Conservation (phyloP, 2,113 vertebrate genomes). For the Microtus ochrogaster region DNA sequence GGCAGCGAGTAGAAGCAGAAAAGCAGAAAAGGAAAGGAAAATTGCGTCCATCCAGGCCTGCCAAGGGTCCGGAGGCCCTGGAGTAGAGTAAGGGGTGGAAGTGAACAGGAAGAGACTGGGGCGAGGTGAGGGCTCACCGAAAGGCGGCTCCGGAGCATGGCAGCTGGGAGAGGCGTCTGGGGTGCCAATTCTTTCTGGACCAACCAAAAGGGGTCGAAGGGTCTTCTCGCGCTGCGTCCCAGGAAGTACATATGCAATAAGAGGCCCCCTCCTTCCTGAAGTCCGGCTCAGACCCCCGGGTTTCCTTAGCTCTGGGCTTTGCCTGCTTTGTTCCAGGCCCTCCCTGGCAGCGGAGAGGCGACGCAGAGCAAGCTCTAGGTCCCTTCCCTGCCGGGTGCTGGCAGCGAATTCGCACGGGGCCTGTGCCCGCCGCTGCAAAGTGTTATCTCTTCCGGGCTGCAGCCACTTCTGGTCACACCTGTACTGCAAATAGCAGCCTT, state of each 20-base stretch:
- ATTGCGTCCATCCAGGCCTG: not conserved
- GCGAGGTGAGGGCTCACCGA: not conserved
- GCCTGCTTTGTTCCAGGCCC: not conserved
- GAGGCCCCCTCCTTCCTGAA: not conserved
- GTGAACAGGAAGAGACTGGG: not conserved
- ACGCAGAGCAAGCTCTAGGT: not conserved
- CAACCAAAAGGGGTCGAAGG: not conserved
- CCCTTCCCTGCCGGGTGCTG: not conserved
- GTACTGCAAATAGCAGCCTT: slow-evolving; percentile 84
- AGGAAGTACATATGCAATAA: not conserved
- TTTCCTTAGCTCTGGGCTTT: too few species aligned
- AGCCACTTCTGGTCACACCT: slow-evolving; percentile 79
- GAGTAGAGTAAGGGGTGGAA: slow-evolving; percentile 83
- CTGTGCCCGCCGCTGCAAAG: slow-evolving; percentile 69
- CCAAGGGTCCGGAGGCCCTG: slow-evolving; percentile 74
- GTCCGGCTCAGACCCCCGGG: fast-evolving
- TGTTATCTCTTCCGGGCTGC: slow-evolving; percentile 82
- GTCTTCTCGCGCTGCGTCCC: not conserved
- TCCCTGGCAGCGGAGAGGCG: not conserved
- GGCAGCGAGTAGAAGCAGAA: not conserved
- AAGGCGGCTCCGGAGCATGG: not conserved
- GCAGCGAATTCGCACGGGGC: not conserved
- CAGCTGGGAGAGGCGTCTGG: not conserved
- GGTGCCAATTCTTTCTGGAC: not conserved
- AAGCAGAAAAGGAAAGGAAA: not conserved